These are phyloP conservation scores for Eira barbara DNA, from an alignment of 2,113 vertebrate genomes.

Conservation along the genomic window DNA sequence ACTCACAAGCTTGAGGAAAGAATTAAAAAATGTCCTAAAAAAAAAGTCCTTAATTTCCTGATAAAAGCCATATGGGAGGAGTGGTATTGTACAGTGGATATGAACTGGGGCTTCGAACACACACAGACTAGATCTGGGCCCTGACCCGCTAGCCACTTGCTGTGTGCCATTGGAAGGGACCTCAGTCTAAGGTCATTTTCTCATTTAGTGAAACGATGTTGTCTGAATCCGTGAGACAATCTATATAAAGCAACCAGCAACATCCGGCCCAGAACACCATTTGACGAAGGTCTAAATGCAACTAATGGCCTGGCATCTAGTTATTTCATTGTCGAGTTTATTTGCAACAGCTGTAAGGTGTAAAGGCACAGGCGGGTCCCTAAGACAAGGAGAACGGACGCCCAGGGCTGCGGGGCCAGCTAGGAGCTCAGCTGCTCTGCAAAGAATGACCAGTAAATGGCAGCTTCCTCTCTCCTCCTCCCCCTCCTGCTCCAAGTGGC, in stretches of 20 bases:
- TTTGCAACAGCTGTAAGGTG: neutral
- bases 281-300: neutral
- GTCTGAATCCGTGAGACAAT: neutral
- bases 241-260: neutral
- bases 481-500: neutral
- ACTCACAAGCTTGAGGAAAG: neutral
- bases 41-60: neutral
- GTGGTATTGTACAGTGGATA: accelerated
- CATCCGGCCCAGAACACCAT: neutral
- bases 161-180: neutral
- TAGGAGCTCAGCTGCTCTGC: neutral
- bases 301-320: neutral
- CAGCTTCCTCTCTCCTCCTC: neutral
- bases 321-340: neutral
- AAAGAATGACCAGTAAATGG: neutral
- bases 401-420: neutral
- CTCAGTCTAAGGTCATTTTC: neutral
- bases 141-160: neutral
- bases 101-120: neutral
- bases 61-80: neutral
- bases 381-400: neutral
- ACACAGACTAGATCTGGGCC: too few relatives aligned
- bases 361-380: neutral
- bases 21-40: neutral
- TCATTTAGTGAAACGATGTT: neutral